These are phyloP conservation scores for Microtus richardsoni DNA, from an alignment of 2,113 vertebrate species.

Conservation along the genomic window DNA sequence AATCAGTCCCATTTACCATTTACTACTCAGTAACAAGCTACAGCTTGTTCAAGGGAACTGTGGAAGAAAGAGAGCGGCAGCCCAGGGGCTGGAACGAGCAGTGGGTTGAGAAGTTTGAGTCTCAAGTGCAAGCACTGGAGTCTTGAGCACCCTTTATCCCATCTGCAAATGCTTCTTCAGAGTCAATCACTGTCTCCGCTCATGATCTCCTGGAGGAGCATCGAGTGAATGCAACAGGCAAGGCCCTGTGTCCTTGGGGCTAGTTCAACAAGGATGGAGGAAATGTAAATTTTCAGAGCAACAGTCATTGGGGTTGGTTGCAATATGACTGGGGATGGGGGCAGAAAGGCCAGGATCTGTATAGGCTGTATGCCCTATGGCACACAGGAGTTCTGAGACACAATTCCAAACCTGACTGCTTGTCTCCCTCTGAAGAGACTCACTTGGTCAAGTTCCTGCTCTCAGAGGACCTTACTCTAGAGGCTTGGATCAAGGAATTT, in stretches of 20 bases:
- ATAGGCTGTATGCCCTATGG: neutral
- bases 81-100: neutral
- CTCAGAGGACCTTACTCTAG: neutral
- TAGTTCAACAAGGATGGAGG: neutral
- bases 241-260: neutral
- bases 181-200: neutral
- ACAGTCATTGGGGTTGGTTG: neutral
- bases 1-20: conserved; percentile 25
- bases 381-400: neutral
- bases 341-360: neutral
- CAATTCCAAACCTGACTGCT: neutral
- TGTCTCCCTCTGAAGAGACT: conserved; percentile 14
- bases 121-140: neutral
- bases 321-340: neutral
- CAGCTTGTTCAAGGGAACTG: neutral
- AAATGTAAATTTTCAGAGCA: neutral
- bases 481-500: neutral
- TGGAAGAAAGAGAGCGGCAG: neutral
- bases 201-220: neutral
- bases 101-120: neutral
- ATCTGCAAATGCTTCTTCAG: neutral
- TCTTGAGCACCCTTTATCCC: neutral
- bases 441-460: neutral
- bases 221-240: neutral
- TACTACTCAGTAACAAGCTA: conserved; percentile 43